Evolutionary conservation across 2,797 vertebrate species (phyloP).

Genomic region (Rhadinocentrus ornatus): DNA sequence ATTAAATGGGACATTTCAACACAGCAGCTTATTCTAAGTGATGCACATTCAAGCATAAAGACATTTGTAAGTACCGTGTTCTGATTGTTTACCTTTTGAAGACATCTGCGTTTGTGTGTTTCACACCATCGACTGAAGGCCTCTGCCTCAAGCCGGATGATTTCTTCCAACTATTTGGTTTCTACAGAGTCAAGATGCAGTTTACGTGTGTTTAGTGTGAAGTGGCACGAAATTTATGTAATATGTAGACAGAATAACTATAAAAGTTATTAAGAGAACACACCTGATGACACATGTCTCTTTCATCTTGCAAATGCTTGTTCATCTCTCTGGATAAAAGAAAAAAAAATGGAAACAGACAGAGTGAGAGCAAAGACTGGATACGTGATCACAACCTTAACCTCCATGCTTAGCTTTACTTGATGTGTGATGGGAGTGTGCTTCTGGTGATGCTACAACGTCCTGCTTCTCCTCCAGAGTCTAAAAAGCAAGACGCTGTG

Average conservation of each 20-base stretch:
- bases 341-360: slow-evolving; percentile 5
- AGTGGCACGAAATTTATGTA: background rate
- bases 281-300: slow-evolving; percentile 89
- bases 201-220: background rate
- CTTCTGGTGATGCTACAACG: too few species aligned
- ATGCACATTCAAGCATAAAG: background rate
- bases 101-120: slow-evolving; percentile 76
- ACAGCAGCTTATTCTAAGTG: background rate
- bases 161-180: slow-evolving; percentile 73
- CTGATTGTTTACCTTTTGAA: slow-evolving; percentile 80
- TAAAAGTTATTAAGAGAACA: slow-evolving; percentile 12
- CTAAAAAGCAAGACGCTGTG: too few species aligned
- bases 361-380: background rate
- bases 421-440: too few species aligned
- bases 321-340: slow-evolving; percentile 89
- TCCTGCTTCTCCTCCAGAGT: too few species aligned
- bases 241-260: background rate
- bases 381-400: background rate
- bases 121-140: slow-evolving; percentile 76
- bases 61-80: background rate
- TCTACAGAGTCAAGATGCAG: slow-evolving; percentile 75
- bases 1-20: background rate
- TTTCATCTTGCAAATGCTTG: slow-evolving; percentile 92
- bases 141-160: slow-evolving; percentile 77
- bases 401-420: too few species aligned